Evolutionary conservation across 2,888 invertebrate species (phyloP).

Genomic region (Orthonychiurus folsomi): DNA sequence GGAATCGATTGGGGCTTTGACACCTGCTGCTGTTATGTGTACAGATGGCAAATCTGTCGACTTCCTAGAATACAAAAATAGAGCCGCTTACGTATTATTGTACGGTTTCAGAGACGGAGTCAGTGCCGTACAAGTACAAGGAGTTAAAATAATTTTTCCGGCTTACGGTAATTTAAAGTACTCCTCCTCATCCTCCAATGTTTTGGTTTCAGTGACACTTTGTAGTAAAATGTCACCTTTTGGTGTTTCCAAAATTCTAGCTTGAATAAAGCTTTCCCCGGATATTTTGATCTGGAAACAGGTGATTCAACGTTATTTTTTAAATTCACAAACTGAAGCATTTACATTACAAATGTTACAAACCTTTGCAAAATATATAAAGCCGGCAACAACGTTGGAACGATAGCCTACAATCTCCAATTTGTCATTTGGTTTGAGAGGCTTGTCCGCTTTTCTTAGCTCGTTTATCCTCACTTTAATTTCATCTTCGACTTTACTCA

Average conservation of each 20-base stretch:
- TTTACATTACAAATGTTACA: too few relatives aligned
- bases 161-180: conserved; percentile 10
- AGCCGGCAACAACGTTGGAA: conserved; percentile 7
- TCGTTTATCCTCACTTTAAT: conserved; percentile 7
- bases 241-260: conserved; percentile 11
- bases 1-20: not conserved
- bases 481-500: conserved; percentile 9
- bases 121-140: too few relatives aligned
- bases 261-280: conserved; percentile 9
- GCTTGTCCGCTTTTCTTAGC: conserved; percentile 3
- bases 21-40: not conserved
- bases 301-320: not conserved
- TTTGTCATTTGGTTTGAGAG: not conserved
- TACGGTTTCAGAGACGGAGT: too few relatives aligned
- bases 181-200: conserved; percentile 9
- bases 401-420: conserved; percentile 12
- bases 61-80: not conserved
- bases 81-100: too few relatives aligned
- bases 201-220: conserved; percentile 12
- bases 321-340: too few relatives aligned
- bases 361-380: conserved; percentile 14
- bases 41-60: not conserved
- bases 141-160: not conserved
- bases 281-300: conserved; percentile 11
- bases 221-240: conserved; percentile 11